phyloP scores from a whole-genome alignment of 2,113 vertebrate genomes.

The Apteryx mantelli region DNA sequence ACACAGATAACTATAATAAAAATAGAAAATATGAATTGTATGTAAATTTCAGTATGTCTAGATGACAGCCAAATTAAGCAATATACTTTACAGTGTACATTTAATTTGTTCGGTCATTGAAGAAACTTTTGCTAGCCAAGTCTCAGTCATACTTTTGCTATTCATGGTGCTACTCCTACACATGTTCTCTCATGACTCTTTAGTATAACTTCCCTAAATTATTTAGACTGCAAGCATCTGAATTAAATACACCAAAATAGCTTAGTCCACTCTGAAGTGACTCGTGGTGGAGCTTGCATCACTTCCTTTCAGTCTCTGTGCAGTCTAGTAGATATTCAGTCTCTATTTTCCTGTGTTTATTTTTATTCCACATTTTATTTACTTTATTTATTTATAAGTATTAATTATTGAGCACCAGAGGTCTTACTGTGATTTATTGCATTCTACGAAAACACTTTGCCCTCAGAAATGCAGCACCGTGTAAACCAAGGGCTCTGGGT shows the following conservation, averaged over 20 bases:
- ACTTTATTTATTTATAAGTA: not conserved
- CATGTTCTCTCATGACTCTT: not conserved
- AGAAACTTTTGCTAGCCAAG: not conserved
- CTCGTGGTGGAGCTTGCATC: not conserved
- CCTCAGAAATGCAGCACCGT: rapidly evolving
- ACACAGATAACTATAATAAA: rapidly evolving
- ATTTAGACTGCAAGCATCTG: not conserved
- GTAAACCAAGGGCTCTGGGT: not conserved
- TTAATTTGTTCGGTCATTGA: not conserved
- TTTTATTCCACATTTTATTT: not conserved
- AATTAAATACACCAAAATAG: not conserved
- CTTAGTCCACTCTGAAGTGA: not conserved
- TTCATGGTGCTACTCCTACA: not conserved
- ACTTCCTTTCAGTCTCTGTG: not conserved
- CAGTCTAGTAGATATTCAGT: not conserved
- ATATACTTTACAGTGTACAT: not conserved
- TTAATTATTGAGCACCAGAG: not conserved
- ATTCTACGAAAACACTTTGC: not conserved
- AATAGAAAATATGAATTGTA: not conserved
- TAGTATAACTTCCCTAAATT: not conserved
- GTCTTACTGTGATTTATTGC: not conserved
- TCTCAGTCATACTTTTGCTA: not conserved
- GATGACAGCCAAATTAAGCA: not conserved
- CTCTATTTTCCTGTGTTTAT: not conserved
- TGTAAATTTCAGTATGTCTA: not conserved